Evolutionary conservation across 2,888 invertebrate species (phyloP).

Genomic region (Eilema sororculum): DNA sequence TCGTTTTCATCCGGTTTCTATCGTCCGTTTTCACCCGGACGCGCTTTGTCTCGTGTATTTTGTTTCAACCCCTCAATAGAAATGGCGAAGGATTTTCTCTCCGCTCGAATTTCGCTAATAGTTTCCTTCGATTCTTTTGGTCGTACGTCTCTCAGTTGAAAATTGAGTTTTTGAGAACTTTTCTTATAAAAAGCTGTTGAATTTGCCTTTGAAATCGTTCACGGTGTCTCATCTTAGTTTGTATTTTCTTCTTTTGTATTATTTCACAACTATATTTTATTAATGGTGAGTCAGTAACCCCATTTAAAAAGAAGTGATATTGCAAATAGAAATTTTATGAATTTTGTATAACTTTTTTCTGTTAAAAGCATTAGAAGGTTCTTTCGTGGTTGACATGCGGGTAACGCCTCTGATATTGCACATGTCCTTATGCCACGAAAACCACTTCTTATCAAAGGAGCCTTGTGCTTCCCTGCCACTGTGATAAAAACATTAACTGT

Average conservation of each 20-base stretch:
- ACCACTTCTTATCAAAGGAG: too few relatives aligned
- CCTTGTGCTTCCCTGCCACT: too few relatives aligned
- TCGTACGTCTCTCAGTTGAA: constrained; percentile 10
- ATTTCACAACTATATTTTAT: too few relatives aligned
- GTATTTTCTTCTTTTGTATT: neutral
- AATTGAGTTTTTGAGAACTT: constrained; percentile 13
- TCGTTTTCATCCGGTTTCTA: constrained; percentile 39
- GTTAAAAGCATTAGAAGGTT: too few relatives aligned
- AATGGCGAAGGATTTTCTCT: constrained; percentile 27
- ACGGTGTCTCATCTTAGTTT: neutral
- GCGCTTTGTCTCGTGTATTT: constrained; percentile 34
- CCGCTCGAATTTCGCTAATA: constrained; percentile 46
- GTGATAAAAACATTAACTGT: too few relatives aligned
- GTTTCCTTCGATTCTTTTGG: constrained; percentile 24
- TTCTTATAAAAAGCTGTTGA: neutral
- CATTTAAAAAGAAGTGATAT: too few relatives aligned
- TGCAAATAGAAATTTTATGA: too few relatives aligned
- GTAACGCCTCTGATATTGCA: too few relatives aligned
- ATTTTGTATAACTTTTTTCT: too few relatives aligned
- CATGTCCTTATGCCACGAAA: too few relatives aligned
- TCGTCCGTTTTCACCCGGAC: constrained; percentile 33
- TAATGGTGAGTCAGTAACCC: too few relatives aligned
- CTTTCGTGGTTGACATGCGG: too few relatives aligned
- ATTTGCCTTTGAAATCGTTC: neutral
- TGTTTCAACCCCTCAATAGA: constrained; percentile 39